Base-by-base conservation (phyloP, 2,797 vertebrate species). In the Tangara arthus region DNA sequence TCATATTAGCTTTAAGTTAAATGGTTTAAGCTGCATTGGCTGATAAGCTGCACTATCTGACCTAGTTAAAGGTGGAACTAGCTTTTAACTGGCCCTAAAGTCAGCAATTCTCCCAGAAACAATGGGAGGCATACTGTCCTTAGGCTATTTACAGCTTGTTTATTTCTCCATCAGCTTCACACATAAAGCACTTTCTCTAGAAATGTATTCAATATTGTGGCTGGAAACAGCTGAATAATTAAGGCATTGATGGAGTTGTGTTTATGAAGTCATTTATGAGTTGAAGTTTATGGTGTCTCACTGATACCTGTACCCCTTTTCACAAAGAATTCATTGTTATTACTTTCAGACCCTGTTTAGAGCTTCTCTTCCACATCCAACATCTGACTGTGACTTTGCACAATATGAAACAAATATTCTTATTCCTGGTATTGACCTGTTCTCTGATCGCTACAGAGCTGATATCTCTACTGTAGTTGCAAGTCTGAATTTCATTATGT, bases 351-450 rank as follows among this genome's bases (percentile, higher is more conserved):
- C 98, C 83, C 97, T 99, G 87, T 98, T 99, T 86, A 97, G 96
- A 90, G 98, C 98, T 82, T 99, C 99, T 57, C 92, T 99, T 95
- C 98, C 98, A 56, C 98, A 99, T 93, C 99, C 99, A 2, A 97
- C 97, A 65, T 94, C 95, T 13, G 98, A 99, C 82, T 96, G 95
- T 79, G 98, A 98, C 82, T 99, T 99, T 55, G 98, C 97, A 63
- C 97, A 97, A 13, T 98, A 99, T 93, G 98, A 97, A 89, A 71
- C 95, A 79, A 96, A 95, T 50, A 97, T 98, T 80, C 98, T 99
- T 73, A 96, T 99, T 84, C 99, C 99, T 28, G 99, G 99, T 23
- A 96, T 99, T 0, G 98, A 99, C 75, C 97, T 99, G 78, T 99
- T 99, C 97, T 98, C 98, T 4, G 98, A 99, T 69, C 95, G 90